phyloP scores from a whole-genome alignment of 2,113 vertebrate species.

The Paracyprichromis sp. region DNA sequence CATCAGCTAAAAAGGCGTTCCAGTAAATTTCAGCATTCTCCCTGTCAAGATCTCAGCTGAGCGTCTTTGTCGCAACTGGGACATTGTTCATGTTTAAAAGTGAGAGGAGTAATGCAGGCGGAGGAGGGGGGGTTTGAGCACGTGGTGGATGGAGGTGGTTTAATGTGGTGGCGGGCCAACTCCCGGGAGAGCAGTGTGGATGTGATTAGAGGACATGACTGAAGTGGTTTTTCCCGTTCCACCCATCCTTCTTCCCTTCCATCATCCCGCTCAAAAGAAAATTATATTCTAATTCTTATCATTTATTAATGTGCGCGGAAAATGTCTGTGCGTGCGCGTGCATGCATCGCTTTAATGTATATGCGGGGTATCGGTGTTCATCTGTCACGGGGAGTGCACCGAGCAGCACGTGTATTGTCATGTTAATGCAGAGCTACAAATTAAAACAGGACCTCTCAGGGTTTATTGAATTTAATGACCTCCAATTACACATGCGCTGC shows the following conservation, averaged over 20 bases:
- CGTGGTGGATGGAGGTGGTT: background rate
- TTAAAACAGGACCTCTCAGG: slow-evolving; percentile 29
- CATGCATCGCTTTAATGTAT: background rate
- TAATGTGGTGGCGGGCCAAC: background rate
- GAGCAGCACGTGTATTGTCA: slow-evolving; percentile 44
- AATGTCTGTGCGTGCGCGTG: background rate
- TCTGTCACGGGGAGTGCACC: background rate
- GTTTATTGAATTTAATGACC: slow-evolving; percentile 45
- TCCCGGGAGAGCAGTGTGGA: slow-evolving; percentile 25
- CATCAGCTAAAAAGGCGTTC: background rate
- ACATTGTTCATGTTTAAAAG: background rate
- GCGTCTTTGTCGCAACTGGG: background rate
- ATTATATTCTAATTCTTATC: slow-evolving; percentile 39
- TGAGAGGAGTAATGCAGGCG: background rate
- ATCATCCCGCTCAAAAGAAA: slow-evolving; percentile 22
- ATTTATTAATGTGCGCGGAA: slow-evolving; percentile 44
- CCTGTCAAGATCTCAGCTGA: background rate
- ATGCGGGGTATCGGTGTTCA: background rate
- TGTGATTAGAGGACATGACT: slow-evolving; percentile 34
- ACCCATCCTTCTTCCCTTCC: background rate
- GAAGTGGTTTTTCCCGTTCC: background rate
- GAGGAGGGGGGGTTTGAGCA: background rate
- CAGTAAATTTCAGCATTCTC: background rate
- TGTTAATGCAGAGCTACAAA: slow-evolving; percentile 51
- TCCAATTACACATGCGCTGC: background rate